phyloP scores from a whole-genome alignment of 2,797 vertebrate genomes.

The Enteromius mattozi region DNA sequence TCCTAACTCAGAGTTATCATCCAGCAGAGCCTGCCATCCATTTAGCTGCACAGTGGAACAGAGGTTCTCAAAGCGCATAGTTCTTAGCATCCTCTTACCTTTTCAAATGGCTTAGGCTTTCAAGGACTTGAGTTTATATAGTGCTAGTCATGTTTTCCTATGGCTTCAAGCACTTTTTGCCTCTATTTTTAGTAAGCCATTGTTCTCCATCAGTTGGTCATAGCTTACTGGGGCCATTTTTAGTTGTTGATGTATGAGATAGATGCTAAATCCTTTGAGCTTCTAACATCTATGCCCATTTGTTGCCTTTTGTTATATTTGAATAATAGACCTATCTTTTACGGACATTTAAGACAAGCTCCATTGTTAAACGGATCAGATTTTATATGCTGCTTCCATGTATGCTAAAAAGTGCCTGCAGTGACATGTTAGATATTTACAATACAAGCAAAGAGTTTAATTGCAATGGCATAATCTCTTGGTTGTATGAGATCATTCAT shows the following conservation, averaged over 20 bases:
- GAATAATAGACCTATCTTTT: slow-evolving; percentile 18
- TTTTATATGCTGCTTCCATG: not conserved
- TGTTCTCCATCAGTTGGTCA: slow-evolving; percentile 62
- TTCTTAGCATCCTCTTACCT: slow-evolving; percentile 58
- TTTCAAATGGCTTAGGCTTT: slow-evolving; percentile 26
- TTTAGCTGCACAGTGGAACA: slow-evolving; percentile 61
- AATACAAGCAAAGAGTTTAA: not conserved
- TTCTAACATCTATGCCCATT: slow-evolving; percentile 30
- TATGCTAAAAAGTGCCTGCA: not conserved
- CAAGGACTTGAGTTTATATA: slow-evolving; percentile 51
- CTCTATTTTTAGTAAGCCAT: slow-evolving; percentile 67
- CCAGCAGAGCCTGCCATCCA: slow-evolving; percentile 52
- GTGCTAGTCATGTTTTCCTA: slow-evolving; percentile 37
- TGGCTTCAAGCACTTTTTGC: slow-evolving; percentile 53
- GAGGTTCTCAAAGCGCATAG: slow-evolving; percentile 60
- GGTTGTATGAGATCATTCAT: not conserved
- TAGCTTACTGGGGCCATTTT: slow-evolving; percentile 66
- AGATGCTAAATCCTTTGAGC: slow-evolving; percentile 42
- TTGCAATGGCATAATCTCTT: not conserved
- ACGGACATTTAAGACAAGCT: not conserved
- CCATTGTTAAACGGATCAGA: slow-evolving; percentile 16
- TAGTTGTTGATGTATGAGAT: slow-evolving; percentile 61
- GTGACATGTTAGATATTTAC: not conserved
- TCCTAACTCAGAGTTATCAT: slow-evolving; percentile 2
- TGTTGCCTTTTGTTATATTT: slow-evolving; percentile 16